Evolutionary conservation across 2,888 invertebrate genomes (phyloP).

Genomic region (Mimas tiliae): DNA sequence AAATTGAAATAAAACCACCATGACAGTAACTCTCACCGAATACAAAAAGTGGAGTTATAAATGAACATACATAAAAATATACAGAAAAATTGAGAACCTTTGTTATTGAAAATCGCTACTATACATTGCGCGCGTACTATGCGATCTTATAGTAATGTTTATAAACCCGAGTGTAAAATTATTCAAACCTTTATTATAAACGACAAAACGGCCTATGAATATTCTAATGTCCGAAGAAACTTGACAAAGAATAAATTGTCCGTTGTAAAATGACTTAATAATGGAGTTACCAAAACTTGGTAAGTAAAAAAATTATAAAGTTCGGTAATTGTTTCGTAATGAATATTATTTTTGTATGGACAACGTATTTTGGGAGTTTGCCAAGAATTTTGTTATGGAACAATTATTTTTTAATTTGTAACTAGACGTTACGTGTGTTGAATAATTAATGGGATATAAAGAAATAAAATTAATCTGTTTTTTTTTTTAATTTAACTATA

Average conservation of each 20-base stretch:
- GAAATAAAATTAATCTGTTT: too few relatives aligned
- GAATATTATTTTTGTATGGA: conserved; percentile 3
- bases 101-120: too few relatives aligned
- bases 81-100: too few relatives aligned
- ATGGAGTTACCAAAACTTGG: conserved; percentile 30
- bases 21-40: too few relatives aligned
- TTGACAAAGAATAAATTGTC: conserved; percentile 15
- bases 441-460: too few relatives aligned
- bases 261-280: conserved; percentile 30
- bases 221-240: conserved; percentile 37
- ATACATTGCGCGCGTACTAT: too few relatives aligned
- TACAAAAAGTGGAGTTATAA: too few relatives aligned
- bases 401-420: not conserved
- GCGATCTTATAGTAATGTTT: not conserved
- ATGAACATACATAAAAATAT: too few relatives aligned
- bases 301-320: conserved; percentile 8
- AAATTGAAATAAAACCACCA: too few relatives aligned
- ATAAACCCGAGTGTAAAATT: too few relatives aligned
- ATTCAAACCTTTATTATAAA: not conserved
- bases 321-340: conserved; percentile 13
- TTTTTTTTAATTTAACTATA: too few relatives aligned
- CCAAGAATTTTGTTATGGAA: not conserved
- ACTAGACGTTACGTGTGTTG: not conserved
- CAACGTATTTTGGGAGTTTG: not conserved
- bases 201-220: conserved; percentile 32